These are phyloP conservation scores for Pantelozetes paolii DNA, from an alignment of 2,888 invertebrate species.

Conservation along the genomic window DNA sequence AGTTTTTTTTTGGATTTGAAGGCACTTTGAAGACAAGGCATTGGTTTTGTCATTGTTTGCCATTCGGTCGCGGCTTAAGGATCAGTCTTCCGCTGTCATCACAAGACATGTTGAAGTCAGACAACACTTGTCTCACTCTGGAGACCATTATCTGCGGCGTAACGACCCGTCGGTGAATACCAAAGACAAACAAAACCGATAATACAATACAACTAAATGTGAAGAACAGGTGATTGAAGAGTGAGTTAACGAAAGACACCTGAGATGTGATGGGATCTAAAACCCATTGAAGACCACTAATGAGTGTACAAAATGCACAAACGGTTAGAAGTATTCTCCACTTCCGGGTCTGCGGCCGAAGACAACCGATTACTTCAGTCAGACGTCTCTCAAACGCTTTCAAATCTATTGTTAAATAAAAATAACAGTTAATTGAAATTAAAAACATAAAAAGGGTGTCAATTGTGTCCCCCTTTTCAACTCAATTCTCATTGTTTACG, in stretches of 20 bases:
- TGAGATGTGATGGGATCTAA: slow-evolving; percentile 43
- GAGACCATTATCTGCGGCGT: slow-evolving; percentile 90
- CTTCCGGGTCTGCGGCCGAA: slow-evolving; percentile 86
- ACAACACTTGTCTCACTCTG: slow-evolving; percentile 78
- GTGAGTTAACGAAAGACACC: slow-evolving; percentile 81
- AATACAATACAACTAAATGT: slow-evolving; percentile 73
- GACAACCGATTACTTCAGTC: slow-evolving; percentile 92
- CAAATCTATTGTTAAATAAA: slow-evolving; percentile 62
- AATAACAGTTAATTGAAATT: background rate
- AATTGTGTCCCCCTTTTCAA: no score
- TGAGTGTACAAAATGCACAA: slow-evolving; percentile 82
- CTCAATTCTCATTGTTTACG: no score
- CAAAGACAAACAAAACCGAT: slow-evolving; percentile 81
- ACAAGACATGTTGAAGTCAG: slow-evolving; percentile 97
- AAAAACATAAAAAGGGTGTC: background rate
- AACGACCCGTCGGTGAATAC: slow-evolving; percentile 92
- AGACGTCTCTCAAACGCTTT: slow-evolving; percentile 95
- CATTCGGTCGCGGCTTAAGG: slow-evolving; percentile 67
- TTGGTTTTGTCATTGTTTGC: background rate
- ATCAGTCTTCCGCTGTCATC: slow-evolving; percentile 95
- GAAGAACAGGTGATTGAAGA: slow-evolving; percentile 91
- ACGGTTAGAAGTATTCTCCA: slow-evolving; percentile 89
- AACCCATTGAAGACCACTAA: slow-evolving; percentile 89
- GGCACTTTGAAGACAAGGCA: background rate
- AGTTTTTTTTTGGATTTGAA: background rate